Conservation (phyloP, 2,888 invertebrate genomes). For the Drosophila meridiana region DNA sequence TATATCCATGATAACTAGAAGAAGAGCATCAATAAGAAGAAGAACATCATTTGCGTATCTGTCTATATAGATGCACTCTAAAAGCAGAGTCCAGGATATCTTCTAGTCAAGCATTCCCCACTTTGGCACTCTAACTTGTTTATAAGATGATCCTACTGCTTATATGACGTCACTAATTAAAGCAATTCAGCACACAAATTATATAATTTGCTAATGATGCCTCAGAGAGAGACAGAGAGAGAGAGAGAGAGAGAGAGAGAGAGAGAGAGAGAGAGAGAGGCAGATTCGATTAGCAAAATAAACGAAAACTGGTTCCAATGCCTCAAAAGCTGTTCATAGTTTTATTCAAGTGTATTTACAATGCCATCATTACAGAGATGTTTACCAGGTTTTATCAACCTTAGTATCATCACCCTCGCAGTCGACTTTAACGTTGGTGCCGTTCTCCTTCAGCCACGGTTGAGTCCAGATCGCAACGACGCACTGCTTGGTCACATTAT, state of each 20-base stretch:
- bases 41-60: too few relatives aligned
- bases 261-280: not conserved
- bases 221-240: not conserved
- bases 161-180: not conserved
- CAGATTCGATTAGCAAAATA: not conserved
- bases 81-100: not conserved
- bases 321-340: not conserved
- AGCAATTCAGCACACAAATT: not conserved
- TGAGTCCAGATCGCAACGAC: slow-evolving; percentile 61
- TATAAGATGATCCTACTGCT: not conserved
- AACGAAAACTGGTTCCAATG: slow-evolving; percentile 18
- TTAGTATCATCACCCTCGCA: slow-evolving; percentile 43
- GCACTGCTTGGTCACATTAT: slow-evolving; percentile 39
- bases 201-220: not conserved
- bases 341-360: slow-evolving; percentile 1
- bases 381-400: slow-evolving; percentile 54
- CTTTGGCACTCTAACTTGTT: not conserved
- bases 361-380: not conserved
- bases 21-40: too few relatives aligned
- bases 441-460: slow-evolving; percentile 58
- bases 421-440: slow-evolving; percentile 62
- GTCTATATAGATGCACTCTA: too few relatives aligned
- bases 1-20: too few relatives aligned
- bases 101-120: not conserved
- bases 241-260: not conserved